A percentile compares a stretch with the other conserved stretches of the same genome.
Evolutionary conservation across 2,797 vertebrate genomes (phyloP).

Genomic region (Luscinia megarhynchos): DNA sequence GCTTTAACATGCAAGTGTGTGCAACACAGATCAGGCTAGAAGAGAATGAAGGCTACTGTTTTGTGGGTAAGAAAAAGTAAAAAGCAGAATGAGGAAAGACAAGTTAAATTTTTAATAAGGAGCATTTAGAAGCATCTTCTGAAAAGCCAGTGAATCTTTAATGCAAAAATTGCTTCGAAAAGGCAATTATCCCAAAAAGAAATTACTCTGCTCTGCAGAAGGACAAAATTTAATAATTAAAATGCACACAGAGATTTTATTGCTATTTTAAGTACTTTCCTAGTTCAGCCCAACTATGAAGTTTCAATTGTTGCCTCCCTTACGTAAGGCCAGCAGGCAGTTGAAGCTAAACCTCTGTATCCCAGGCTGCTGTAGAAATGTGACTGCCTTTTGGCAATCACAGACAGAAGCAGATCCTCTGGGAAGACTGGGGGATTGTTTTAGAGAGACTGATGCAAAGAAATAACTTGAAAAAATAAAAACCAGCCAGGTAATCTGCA

Average conservation of each 20-base stretch:
- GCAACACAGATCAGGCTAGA: neutral
- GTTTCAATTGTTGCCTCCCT: neutral
- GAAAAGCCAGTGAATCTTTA: conserved; percentile 59
- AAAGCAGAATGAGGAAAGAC: conserved; percentile 15
- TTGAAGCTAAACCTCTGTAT: neutral
- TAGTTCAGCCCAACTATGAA: neutral
- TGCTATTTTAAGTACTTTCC: conserved; percentile 61
- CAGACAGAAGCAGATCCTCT: neutral
- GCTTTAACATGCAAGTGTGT: neutral
- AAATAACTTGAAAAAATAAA: neutral
- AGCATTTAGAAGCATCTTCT: conserved; percentile 56
- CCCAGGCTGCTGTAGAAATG: neutral
- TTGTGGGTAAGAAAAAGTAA: neutral
- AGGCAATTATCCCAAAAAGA: conserved; percentile 60
- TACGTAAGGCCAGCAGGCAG: neutral
- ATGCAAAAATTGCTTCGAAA: conserved; percentile 54
- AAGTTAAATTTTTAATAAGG: conserved; percentile 57
- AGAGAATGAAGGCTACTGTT: neutral
- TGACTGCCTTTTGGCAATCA: neutral
- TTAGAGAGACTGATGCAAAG: neutral
- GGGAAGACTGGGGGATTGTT: fast-evolving
- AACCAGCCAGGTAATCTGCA: neutral
- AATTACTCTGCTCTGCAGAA: conserved; percentile 35
- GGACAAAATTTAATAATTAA: conserved; percentile 65
- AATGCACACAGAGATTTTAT: conserved; percentile 44